These are phyloP conservation scores for Lucilia cuprina DNA, from an alignment of 1,140 invertebrate genomes.

Conservation along the genomic window DNA sequence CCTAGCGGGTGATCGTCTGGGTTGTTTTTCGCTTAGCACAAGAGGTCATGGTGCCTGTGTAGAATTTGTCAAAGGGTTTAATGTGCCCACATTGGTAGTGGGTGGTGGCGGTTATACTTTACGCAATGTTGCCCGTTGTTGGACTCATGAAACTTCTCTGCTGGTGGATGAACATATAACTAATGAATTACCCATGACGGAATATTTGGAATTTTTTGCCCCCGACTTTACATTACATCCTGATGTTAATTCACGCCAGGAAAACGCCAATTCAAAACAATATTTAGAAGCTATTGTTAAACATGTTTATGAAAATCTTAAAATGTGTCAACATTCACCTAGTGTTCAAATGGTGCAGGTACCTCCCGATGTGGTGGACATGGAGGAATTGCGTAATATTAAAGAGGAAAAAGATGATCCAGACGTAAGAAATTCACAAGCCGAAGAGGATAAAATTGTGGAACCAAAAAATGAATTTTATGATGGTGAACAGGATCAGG, in stretches of 20 bases:
- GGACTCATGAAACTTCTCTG: conserved; percentile 98
- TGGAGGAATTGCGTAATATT: conserved; percentile 70
- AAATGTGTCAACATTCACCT: conserved; percentile 88
- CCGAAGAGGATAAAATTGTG: conserved; percentile 84
- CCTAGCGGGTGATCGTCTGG: conserved; percentile 88
- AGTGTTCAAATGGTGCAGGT: conserved; percentile 94
- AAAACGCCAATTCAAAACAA: conserved; percentile 92
- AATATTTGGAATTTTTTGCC: conserved; percentile 95
- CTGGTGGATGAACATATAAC: conserved; percentile 89
- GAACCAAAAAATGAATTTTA: conserved; percentile 93
- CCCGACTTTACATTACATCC: conserved; percentile 94
- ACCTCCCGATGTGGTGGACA: conserved; percentile 75
- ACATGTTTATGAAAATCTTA: conserved; percentile 85
- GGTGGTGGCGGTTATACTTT: conserved; percentile 89
- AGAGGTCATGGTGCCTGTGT: conserved; percentile 94
- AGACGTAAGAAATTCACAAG: conserved; percentile 79
- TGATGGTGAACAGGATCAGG: conserved; percentile 85
- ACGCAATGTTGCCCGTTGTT: conserved; percentile 96
- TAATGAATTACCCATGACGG: conserved; percentile 91
- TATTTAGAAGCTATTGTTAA: conserved; percentile 88
- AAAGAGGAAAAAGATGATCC: conserved; percentile 79
- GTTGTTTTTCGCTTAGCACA: conserved; percentile 67
- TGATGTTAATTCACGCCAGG: conserved; percentile 78
- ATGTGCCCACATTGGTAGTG: conserved; percentile 92
- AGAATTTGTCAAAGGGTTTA: conserved; percentile 92